Evolutionary conservation across 2,113 vertebrate species (phyloP).

Genomic region (Crotalus horridus): DNA sequence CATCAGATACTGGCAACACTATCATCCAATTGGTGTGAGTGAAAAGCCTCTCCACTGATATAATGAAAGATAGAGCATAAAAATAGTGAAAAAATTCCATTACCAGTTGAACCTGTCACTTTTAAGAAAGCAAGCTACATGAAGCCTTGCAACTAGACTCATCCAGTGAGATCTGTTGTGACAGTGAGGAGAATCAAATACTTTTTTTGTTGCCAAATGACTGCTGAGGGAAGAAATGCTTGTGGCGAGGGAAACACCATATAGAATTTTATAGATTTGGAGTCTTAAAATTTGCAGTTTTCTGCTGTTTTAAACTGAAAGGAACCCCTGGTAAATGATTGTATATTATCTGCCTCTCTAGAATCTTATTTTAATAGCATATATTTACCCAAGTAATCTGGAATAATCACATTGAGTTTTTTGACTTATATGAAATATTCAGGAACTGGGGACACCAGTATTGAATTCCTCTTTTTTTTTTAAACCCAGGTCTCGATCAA

Average conservation of each 20-base stretch:
- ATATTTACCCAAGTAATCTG: not conserved
- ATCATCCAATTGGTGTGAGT: not conserved
- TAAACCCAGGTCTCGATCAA: constrained; percentile 71
- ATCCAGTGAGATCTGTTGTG: not conserved
- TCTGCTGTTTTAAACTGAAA: not conserved
- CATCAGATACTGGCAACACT: not conserved
- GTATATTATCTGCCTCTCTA: not conserved
- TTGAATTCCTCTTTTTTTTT: not conserved
- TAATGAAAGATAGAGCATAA: not conserved
- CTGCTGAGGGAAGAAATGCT: not conserved
- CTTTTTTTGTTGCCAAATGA: not conserved
- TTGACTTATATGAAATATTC: not conserved
- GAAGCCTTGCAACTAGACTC: not conserved
- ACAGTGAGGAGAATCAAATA: not conserved
- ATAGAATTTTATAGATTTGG: not conserved
- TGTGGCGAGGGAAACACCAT: not conserved
- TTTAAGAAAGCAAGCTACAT: not conserved
- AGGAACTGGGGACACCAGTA: not conserved
- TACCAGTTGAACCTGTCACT: not conserved
- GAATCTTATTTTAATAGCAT: not conserved
- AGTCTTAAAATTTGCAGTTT: not conserved
- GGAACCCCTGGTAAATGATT: not conserved
- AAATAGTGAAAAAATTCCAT: not conserved
- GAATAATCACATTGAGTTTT: not conserved
- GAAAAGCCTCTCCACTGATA: not conserved